Evolutionary conservation across 2,113 vertebrate species (phyloP), one percentile per base, ranked within the genome.

Genomic region (Callospermophilus lateralis): DNA sequence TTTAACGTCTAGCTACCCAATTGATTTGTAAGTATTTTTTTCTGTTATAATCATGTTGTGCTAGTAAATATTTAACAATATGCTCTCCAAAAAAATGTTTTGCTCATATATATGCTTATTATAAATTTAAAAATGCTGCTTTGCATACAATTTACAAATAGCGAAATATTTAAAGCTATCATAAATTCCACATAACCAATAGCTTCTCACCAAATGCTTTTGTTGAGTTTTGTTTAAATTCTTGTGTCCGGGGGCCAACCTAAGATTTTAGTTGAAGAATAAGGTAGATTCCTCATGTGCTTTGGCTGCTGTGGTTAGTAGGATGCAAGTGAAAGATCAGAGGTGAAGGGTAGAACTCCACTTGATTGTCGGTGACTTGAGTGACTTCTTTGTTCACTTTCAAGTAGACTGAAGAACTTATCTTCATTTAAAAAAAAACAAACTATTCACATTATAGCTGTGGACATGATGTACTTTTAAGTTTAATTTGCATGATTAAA

Each of bases 241-340:
- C 93, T 95, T 86, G 16, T 78, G 24, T 92, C 72, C 5, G n/a
- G 17, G 16, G 8, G 58, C 55, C 39, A 86, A 80, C 55, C 55
- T 73, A 63, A 77, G 80, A 51, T 53, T 45, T 68, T 70, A 92
- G 65, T 11, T 93, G 77, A 73, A 68, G 80, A 83, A 61, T 24
- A 76, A 53, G 42, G n/a, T 73, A 12, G 15, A 6, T 81, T 34
- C 8, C 51, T 80, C 37, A 0, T 84, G 61, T 84, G 53, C 51
- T 17, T 65, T 88, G 53, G 51, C 79, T 90, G 77, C 45, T 94
- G 34, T 55, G 74, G 85, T 97, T 72, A n/a, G 22, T 53, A 92
- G 95, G 89, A 78, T 89, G 89, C 96, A 97, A 96, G 81, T 26
- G 61, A 94, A 93, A 81, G 84, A 94, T 90, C 79, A 96, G 74